phyloP scores from a whole-genome alignment of 2,797 vertebrate genomes.

The Coccyzus lansbergi region DNA sequence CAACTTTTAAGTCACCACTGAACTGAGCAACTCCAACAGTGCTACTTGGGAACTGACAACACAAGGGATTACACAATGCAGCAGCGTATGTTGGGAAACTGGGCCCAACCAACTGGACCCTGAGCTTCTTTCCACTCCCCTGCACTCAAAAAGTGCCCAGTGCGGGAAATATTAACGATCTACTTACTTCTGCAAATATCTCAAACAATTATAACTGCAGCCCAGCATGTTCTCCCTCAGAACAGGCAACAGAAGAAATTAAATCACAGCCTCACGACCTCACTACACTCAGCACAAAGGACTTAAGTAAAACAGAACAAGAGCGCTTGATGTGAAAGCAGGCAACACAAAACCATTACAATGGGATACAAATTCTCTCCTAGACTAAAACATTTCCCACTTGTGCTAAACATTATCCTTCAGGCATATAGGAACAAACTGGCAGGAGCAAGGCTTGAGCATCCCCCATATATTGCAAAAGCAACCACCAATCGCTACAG shows the following conservation, averaged over 20 bases:
- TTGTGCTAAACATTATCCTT: neutral
- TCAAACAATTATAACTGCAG: neutral
- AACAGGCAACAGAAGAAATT: fast-evolving
- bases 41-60: neutral
- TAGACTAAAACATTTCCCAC: neutral
- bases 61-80: neutral
- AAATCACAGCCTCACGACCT: fast-evolving
- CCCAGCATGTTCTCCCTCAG: fast-evolving
- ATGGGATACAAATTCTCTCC: neutral
- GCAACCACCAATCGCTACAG: fast-evolving
- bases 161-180: neutral
- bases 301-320: neutral
- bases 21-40: neutral
- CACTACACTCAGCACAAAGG: neutral
- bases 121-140: neutral
- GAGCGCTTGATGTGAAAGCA: neutral
- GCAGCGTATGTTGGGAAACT: fast-evolving
- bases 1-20: neutral
- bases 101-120: fast-evolving
- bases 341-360: neutral
- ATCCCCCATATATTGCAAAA: neutral
- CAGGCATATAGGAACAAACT: neutral
- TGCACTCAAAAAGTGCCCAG: fast-evolving
- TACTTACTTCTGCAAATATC: neutral
- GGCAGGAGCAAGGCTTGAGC: fast-evolving